A percentile compares a stretch with the other conserved stretches of the same genome.
phyloP scores from a whole-genome alignment of 2,888 invertebrate genomes.

The Clepsis dumicolana region DNA sequence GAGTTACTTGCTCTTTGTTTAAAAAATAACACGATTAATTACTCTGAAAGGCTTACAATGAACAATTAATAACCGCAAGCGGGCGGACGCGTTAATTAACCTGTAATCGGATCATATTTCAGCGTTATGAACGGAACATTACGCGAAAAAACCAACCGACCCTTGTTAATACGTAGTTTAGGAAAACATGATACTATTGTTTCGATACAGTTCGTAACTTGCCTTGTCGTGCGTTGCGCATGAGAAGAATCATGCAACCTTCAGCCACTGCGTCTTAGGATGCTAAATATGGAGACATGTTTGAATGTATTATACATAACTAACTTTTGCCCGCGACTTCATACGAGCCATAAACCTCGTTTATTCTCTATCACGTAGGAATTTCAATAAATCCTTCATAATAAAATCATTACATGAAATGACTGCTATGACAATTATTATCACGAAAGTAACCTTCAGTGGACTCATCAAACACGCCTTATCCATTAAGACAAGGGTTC shows the following conservation, averaged over 20 bases:
- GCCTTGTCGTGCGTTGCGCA: too few relatives aligned
- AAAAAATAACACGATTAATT: slow-evolving; percentile 18
- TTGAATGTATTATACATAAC: too few relatives aligned
- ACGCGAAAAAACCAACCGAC: slow-evolving; percentile 14
- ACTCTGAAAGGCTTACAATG: slow-evolving; percentile 1
- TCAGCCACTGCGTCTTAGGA: too few relatives aligned
- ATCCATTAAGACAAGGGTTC: slow-evolving; percentile 11
- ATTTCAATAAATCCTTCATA: too few relatives aligned
- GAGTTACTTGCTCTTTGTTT: too few relatives aligned
- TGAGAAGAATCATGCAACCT: too few relatives aligned
- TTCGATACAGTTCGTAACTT: too few relatives aligned
- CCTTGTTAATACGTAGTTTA: not conserved
- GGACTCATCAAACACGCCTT: not conserved
- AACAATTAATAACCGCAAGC: slow-evolving; percentile 25
- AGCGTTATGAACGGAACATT: slow-evolving; percentile 34
- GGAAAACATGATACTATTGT: not conserved
- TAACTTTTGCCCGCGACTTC: too few relatives aligned
- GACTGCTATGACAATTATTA: not conserved
- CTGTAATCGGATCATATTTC: slow-evolving; percentile 16
- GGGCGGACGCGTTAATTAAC: slow-evolving; percentile 25
- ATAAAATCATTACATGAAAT: too few relatives aligned
- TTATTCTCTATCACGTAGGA: too few relatives aligned
- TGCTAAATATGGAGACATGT: too few relatives aligned
- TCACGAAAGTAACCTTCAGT: not conserved
- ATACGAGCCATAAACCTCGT: too few relatives aligned